Evolutionary conservation across 1,140 invertebrate species (phyloP), one percentile per base, ranked within the genome.

Genomic region (Drosophila orena): DNA sequence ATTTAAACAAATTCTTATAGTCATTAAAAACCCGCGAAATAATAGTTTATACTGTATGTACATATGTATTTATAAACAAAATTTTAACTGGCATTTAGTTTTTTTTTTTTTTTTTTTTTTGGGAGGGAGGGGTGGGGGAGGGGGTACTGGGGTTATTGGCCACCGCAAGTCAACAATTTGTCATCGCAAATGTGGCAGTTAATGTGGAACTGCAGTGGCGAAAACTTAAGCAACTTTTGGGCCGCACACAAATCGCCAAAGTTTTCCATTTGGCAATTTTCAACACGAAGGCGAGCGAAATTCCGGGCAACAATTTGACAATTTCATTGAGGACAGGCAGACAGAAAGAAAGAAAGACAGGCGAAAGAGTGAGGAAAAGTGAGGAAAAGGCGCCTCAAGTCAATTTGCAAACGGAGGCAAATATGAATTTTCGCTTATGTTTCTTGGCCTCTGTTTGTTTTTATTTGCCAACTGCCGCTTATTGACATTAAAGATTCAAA

Each of bases 401-500:
- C 72, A 76, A 66, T 76, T 76, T 76, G 37, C 53, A 47, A 69
- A 70, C 15, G 46, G 35, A 56, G 64, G 40, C 34, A 59, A 76
- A 76, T 57, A 58, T 55, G 49, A 74, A 56, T 74, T 50, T 35
- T 55, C 30, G 30, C 7, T 30, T 7, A 10, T 30, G 40, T 49
- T 70, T 30, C 12, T 7, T 15, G 14, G n/a, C 50, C 34, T 27
- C 24, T 44, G 30, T 46, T 43, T 66, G n/a, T 69, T 49, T 34
- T 59, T 22, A 5, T 55, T 61, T 59, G 49, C n/a, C 52, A 55
- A 44, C 64, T 66, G 27, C 60, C 64, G 71, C 71, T 71, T 86
- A 88, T 88, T 88, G 81, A 88, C 84, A 86, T 86, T 86, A 86
- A 86, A 86, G 84, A 86, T 86, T 86, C 79, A 86, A 71, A 88